Evolutionary conservation across 1,140 invertebrate species (phyloP), one percentile per base, ranked within the genome.

Genomic region (Lucilia cuprina): DNA sequence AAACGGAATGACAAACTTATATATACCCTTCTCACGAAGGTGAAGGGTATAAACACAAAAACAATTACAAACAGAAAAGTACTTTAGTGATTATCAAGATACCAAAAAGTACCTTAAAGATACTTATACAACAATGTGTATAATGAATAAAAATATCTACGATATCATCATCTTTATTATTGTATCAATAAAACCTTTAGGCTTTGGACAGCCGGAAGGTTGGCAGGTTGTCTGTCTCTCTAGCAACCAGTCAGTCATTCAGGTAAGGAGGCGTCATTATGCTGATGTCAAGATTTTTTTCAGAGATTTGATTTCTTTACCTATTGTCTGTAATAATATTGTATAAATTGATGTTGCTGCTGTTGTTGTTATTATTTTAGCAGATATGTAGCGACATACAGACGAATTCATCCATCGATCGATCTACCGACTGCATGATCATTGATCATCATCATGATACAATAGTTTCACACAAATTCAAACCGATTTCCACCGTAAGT

Each of bases 331-430:
- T 70, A n/a, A n/a, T 21, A n/a, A 21, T 70, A 25, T 78, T 78
- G 75, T 49, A 41, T 14, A 10, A 21, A 19, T 84, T 86, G 86
- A 21, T 70, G 65, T 70, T 70, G 65, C 17, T 70, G 65, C 5
- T 70, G 65, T 12, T 21, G 65, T n/a, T 10, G n/a, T 10, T 25
- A n/a, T 55, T 55, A 55, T 55, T 17, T 55, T 14, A 55, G 50
- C 50, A 13, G 50, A 55, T 55, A 55, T 5, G 25, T 70, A 21
- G 3, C n/a, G n/a, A 70, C 8, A 19, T 21, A 70, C n/a, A 19
- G 19, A 21, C 65, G 0, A 5, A 55, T 10, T 17, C 17, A 70
- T 25, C 19, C 2, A 70, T 21, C n/a, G 8, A 70, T 70, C 50
- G 4, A 55, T n/a, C 65, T 19, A 70, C 19, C 65, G 65, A 70